Base-by-base conservation (phyloP, 2,113 vertebrate species). In the Strigops habroptila region DNA sequence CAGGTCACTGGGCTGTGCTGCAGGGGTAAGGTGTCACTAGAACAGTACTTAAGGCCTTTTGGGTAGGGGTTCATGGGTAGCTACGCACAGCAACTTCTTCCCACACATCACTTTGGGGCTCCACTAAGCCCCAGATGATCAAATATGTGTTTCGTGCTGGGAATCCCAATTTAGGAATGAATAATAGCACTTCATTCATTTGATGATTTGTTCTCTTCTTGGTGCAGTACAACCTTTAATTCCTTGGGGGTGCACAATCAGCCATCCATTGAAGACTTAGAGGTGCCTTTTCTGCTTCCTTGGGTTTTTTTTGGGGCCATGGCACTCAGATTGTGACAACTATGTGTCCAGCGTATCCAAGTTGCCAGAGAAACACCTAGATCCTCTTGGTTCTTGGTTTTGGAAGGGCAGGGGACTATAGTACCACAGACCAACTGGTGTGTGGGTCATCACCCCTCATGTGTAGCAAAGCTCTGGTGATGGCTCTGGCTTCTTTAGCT, bases 241-340 rank as follows among this genome's bases (percentile, higher is more conserved):
- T 65, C 51, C 24, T 71, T 12, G 24, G n/a, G 11, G 39, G 9
- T 37, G 48, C 68, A 87, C 48, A 43, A 12, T 35, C 19, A 52
- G 7, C 75, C 18, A 14, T n/a, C n/a, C 37, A 64, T 48, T 39
- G 5, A 63, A 68, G 48, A 39, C 25, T 53, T 64, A 4, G 4
- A 24, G 24, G 28, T 25, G 28, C 35, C 60, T 1, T 43, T 68
- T 62, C 33, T 81, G 9, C 83, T 64, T 74, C 27, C 75, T 59
- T 2, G 0, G 1, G 5, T n/a, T 43, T 78, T 88, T 86, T 31
- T 33, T 41, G 17, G 39, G 80, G 60, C 71, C 0, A 0, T 25
- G 49, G 48, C 18, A 3, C 48, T 33, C 1, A 1, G 53, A 12
- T 12, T 28, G 60, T 1, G 6, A 49, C n/a, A 60, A 2, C 44